phyloP scores from a whole-genome alignment of 2,888 invertebrate species.

The Protophormia terraenovae region DNA sequence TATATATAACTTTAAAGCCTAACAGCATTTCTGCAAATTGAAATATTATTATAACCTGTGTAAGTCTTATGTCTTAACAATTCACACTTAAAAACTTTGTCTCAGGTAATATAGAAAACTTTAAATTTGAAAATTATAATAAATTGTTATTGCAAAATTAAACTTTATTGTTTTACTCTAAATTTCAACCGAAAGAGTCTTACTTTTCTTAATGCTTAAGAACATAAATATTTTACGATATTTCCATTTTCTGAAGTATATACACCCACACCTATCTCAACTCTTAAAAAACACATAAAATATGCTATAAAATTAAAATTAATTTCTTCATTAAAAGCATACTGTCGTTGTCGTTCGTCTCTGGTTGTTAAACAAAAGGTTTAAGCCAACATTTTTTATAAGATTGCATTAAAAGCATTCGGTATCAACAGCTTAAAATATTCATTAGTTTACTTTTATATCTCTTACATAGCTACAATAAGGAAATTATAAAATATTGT shows the following conservation, averaged over 20 bases:
- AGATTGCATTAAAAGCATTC: not conserved
- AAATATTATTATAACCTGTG: too few relatives aligned
- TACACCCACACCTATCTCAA: too few relatives aligned
- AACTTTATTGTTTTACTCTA: not conserved
- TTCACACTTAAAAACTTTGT: too few relatives aligned
- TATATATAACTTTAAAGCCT: too few relatives aligned
- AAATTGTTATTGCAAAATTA: too few relatives aligned
- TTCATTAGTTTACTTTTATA: conserved; percentile 2
- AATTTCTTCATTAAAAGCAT: conserved; percentile 22
- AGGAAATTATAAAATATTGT: not conserved
- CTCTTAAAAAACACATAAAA: not conserved
- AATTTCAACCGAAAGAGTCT: not conserved
- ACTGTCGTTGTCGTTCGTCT: not conserved
- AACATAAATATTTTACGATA: too few relatives aligned
- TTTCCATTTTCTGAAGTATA: too few relatives aligned
- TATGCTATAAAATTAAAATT: conserved; percentile 14
- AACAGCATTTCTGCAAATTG: too few relatives aligned
- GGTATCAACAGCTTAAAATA: not conserved
- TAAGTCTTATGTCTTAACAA: too few relatives aligned
- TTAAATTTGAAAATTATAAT: too few relatives aligned
- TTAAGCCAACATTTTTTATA: not conserved
- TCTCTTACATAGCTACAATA: not conserved
- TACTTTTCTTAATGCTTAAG: not conserved
- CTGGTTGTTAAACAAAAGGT: not conserved
- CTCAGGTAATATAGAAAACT: too few relatives aligned